These are phyloP conservation scores for Lagodon rhomboides DNA, from an alignment of 2,797 vertebrate species.

Conservation along the genomic window DNA sequence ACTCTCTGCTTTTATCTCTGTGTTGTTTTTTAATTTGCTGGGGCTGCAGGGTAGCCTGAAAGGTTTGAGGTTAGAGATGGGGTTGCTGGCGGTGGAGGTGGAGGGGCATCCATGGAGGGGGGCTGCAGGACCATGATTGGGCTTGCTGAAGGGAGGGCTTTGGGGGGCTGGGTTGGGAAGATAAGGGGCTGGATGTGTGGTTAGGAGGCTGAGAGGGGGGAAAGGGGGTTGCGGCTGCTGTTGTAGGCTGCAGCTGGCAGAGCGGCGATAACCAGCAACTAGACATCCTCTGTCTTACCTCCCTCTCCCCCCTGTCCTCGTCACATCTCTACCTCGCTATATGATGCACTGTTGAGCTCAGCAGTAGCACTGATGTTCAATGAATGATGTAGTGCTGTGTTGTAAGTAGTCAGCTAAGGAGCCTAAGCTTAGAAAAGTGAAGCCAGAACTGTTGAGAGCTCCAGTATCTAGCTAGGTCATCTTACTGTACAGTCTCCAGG, in stretches of 20 bases:
- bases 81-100: constrained; percentile 55
- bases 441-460: constrained; percentile 23
- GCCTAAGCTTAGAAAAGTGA: constrained; percentile 11
- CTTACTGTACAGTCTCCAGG: constrained; percentile 1
- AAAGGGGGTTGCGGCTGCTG: constrained; percentile 55
- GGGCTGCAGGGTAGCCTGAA: constrained; percentile 39
- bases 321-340: constrained; percentile 39
- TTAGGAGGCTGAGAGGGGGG: constrained; percentile 58
- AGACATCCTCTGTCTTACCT: constrained; percentile 69
- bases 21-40: constrained; percentile 33
- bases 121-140: constrained; percentile 74
- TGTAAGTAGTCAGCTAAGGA: constrained; percentile 25
- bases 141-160: constrained; percentile 76
- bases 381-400: constrained; percentile 36
- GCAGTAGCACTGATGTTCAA: constrained; percentile 56
- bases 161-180: constrained; percentile 78
- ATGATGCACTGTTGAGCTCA: constrained; percentile 56
- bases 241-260: constrained; percentile 74
- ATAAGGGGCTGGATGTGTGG: constrained; percentile 78
- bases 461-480: constrained; percentile 32
- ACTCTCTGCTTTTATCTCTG: constrained; percentile 20
- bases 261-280: constrained; percentile 76
- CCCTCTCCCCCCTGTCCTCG: constrained; percentile 42
- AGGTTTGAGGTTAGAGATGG: constrained; percentile 69
- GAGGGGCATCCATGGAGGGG: constrained; percentile 48